Base-by-base conservation (phyloP, 2,113 vertebrate species). In the Oncorhynchus mykiss region DNA sequence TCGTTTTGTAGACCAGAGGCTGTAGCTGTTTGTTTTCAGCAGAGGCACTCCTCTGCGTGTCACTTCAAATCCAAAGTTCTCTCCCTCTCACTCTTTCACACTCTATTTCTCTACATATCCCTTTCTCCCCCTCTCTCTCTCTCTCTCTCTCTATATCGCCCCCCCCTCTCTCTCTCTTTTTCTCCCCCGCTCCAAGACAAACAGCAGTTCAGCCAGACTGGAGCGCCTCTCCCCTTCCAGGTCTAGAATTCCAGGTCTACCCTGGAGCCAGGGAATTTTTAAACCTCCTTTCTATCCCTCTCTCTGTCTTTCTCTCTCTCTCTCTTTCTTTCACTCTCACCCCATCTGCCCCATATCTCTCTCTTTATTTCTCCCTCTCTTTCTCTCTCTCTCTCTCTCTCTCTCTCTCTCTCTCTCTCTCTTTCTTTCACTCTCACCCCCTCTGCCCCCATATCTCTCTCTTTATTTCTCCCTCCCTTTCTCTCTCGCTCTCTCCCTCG, bases 361-460 rank as follows among this genome's bases (percentile, higher is more conserved):
- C 22, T 24, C 22, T 24, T 24, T 24, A 24, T 24, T 24, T 24
- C 22, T 24, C 22, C 1, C 22, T 24, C 22, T 24, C 22, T 24
- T 24, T 24, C 22, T 24, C 22, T 24, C 22, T 24, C 22, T 24
- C 22, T 24, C 22, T 24, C 22, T 24, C 22, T 24, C 22, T 24
- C 22, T 24, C 22, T 24, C 22, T 24, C 22, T 24, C n/a, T 24
- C 6, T 64, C 60, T 22, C 60, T 22, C 60, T 22, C 60, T 64
- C 20, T 64, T 3, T 62, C 59, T 22, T 2, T 22, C 59, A 2
- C 16, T 31, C 27, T 60, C 48, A 11, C 20, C 67, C 68, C 57
- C 39, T 77, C 48, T 49, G 49, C 18, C 64, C 67, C 65, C 29
- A 51, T 76, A 6, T 24, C 54, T 76, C 66, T 65, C 57, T 51